A percentile compares a stretch with the other conserved stretches of the same genome.
phyloP scores from a whole-genome alignment of 2,888 invertebrate genomes.

The Drosophila pseudotalamancana region DNA sequence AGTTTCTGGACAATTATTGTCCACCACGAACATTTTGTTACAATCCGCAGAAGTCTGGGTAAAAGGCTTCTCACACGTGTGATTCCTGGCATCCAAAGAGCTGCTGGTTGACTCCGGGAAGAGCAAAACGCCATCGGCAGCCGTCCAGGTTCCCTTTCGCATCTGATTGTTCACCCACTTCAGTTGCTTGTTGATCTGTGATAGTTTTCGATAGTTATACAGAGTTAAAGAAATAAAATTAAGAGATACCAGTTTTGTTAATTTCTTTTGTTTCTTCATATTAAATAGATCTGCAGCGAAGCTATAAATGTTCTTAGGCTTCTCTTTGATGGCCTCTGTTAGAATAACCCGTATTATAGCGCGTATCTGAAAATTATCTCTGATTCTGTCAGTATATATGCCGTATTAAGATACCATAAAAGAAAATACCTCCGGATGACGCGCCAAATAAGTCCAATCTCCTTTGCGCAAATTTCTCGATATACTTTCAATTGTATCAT shows the following conservation, averaged over 20 bases:
- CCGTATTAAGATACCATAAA: too few species aligned
- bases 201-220: too few species aligned
- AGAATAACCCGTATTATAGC: constrained; percentile 59
- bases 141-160: constrained; percentile 28
- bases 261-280: constrained; percentile 3
- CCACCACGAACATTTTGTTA: not conserved
- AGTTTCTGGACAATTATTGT: constrained; percentile 37
- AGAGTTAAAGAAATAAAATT: too few species aligned
- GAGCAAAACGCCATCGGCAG: constrained; percentile 24
- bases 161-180: constrained; percentile 49
- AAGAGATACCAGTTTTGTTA: constrained; percentile 27
- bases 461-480: constrained; percentile 44
- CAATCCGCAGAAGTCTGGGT: accelerated
- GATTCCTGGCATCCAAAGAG: not conserved
- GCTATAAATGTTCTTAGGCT: constrained; percentile 29
- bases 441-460: constrained; percentile 54
- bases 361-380: constrained; percentile 34
- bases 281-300: constrained; percentile 44
- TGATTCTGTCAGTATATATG: too few species aligned
- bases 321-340: constrained; percentile 30
- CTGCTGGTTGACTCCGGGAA: constrained; percentile 30
- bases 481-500: constrained; percentile 38
- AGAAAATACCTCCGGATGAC: constrained; percentile 50
- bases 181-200: constrained; percentile 58
- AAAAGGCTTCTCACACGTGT: too few species aligned